These are phyloP conservation scores for Theristus sp. DNA, from an alignment of 2,888 invertebrate genomes.

Conservation along the genomic window DNA sequence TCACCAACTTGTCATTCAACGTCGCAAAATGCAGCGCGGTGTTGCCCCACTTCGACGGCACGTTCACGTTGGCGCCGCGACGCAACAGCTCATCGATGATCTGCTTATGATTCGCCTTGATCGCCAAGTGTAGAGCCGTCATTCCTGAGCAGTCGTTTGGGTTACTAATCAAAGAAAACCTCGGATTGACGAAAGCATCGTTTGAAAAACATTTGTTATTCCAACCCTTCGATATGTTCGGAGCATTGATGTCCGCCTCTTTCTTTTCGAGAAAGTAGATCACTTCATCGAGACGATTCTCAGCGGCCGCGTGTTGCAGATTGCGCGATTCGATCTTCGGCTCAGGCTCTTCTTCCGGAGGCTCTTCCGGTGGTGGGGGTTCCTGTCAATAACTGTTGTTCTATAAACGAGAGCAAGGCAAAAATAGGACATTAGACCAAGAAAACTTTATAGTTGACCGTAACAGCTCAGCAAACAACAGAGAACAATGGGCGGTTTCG, in stretches of 20 bases:
- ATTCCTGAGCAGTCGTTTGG: neutral
- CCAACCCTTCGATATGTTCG: neutral
- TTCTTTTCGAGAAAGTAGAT: neutral
- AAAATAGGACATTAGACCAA: too few relatives aligned
- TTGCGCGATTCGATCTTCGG: neutral
- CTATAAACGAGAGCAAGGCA: too few relatives aligned
- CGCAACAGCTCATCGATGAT: neutral
- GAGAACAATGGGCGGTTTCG: too few relatives aligned
- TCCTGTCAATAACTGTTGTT: too few relatives aligned
- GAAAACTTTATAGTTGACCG: too few relatives aligned
- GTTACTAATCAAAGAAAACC: neutral
- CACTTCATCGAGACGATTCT: neutral
- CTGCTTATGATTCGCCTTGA: neutral
- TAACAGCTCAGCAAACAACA: too few relatives aligned
- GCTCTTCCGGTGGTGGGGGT: too few relatives aligned
- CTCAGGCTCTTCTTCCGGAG: neutral
- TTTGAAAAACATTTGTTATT: too few relatives aligned
- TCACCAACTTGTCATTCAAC: slow-evolving; percentile 23
- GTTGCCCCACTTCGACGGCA: slow-evolving; percentile 61
- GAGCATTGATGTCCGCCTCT: neutral
- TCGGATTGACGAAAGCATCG: neutral
- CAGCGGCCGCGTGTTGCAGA: neutral
- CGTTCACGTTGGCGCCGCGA: neutral
- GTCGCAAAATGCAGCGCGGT: slow-evolving; percentile 96
- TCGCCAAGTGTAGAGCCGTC: neutral